phyloP scores from a whole-genome alignment of 2,888 invertebrate genomes.

The Eristalinus sepulchralis region DNA sequence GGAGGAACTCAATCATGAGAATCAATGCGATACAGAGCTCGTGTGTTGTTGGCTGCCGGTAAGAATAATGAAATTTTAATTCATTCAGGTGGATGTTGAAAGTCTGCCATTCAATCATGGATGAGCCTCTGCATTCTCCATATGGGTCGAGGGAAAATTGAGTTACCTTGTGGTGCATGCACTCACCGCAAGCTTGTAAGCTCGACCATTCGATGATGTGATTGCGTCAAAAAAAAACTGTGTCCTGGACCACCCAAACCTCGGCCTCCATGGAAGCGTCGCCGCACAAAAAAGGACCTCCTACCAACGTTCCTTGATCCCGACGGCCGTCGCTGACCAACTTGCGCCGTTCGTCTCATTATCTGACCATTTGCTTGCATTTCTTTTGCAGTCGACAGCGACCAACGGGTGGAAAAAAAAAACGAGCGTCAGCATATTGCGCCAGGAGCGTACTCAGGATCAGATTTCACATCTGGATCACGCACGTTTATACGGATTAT shows the following conservation, averaged over 20 bases:
- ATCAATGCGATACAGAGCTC: conserved; percentile 26
- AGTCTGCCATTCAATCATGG: conserved; percentile 9
- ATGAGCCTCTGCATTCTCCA: conserved; percentile 1
- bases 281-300: conserved; percentile 60
- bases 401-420: background rate
- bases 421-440: conserved; percentile 48
- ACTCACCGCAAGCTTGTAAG: background rate
- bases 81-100: conserved; percentile 23
- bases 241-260: conserved; percentile 50
- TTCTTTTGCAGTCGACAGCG: conserved; percentile 11
- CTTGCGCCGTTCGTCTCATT: conserved; percentile 36
- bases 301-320: conserved; percentile 47
- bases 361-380: conserved; percentile 54
- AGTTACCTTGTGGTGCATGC: background rate
- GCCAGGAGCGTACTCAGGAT: conserved; percentile 38
- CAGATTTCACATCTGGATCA: conserved; percentile 69
- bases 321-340: conserved; percentile 25
- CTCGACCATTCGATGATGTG: background rate
- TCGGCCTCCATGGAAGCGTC: conserved; percentile 29
- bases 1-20: conserved; percentile 5
- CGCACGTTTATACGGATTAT: conserved; percentile 65
- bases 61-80: conserved; percentile 58
- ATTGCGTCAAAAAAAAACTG: background rate
- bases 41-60: conserved; percentile 31
- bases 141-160: background rate